Evolutionary conservation across 2,888 invertebrate genomes (phyloP).

Genomic region (Tetheella fluctuosa): DNA sequence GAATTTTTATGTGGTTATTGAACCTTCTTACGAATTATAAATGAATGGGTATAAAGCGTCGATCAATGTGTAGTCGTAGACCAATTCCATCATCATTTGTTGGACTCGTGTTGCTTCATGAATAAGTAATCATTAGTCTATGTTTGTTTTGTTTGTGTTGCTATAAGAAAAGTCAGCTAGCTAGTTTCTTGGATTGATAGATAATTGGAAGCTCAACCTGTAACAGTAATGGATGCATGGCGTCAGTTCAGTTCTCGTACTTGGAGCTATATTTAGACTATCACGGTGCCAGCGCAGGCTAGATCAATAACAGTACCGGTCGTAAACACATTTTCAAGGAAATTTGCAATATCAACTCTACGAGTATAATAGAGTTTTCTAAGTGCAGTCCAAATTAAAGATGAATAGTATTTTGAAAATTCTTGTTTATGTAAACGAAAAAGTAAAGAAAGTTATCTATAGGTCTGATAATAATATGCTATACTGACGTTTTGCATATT

Average conservation of each 20-base stretch:
- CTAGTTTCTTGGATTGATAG: background rate
- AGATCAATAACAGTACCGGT: background rate
- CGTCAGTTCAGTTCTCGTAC: background rate
- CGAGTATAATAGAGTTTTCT: background rate
- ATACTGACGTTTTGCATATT: too few species aligned
- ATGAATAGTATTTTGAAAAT: background rate
- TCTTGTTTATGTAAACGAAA: too few species aligned
- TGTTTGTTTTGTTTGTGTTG: background rate
- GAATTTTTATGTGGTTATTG: slow-evolving; percentile 9
- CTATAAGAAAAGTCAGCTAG: background rate
- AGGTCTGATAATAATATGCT: too few species aligned
- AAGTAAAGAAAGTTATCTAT: too few species aligned
- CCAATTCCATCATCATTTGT: background rate
- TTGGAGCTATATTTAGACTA: slow-evolving; percentile 1
- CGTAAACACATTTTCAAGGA: slow-evolving; percentile 1
- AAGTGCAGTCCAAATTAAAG: background rate
- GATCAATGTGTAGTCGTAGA: background rate
- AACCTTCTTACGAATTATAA: background rate
- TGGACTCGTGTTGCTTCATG: too few species aligned
- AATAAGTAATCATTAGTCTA: background rate
- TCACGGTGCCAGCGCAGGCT: background rate
- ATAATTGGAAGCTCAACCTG: slow-evolving; percentile 5
- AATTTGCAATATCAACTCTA: background rate
- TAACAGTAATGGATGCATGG: background rate
- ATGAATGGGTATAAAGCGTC: too few species aligned